Percentiles rank a stretch among this genome's conserved stretches.
phyloP scores from a whole-genome alignment of 2,888 invertebrate species.

The Eucriotettix oculatus region DNA sequence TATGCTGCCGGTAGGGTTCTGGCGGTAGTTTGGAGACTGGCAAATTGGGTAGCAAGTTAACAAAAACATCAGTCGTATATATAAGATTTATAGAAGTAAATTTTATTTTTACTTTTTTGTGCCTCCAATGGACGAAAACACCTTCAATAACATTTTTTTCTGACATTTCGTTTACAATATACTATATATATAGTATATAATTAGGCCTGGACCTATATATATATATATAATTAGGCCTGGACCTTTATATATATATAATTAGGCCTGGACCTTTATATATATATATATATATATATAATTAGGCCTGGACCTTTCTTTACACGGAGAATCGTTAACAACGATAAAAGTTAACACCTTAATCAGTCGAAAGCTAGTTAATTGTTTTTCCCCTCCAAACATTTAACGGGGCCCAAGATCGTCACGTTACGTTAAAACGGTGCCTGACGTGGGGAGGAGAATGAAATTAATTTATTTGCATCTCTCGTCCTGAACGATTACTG shows the following conservation, averaged over 20 bases:
- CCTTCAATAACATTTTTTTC: constrained; percentile 7
- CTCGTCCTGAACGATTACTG: background rate
- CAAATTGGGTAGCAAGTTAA: constrained; percentile 7
- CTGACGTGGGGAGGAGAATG: background rate
- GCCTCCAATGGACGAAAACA: constrained; percentile 7
- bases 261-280: no score
- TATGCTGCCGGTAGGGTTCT: background rate
- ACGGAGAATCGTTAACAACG: constrained; percentile 15
- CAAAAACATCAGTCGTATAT: constrained; percentile 11
- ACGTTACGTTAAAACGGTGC: background rate
- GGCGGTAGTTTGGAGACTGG: constrained; percentile 9
- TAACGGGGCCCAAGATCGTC: background rate
- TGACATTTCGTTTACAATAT: constrained; percentile 11
- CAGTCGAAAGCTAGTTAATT: constrained; percentile 15
- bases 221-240: constrained; percentile 20
- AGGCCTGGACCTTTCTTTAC: constrained; percentile 18
- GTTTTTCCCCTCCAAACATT: background rate
- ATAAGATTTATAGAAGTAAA: constrained; percentile 11
- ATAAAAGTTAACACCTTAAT: constrained; percentile 14
- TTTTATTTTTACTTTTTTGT: constrained; percentile 7
- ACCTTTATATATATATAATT: no score
- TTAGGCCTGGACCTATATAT: no score
- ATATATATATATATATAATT: constrained; percentile 19
- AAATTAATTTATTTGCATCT: background rate
- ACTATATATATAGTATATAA: no score